Base-by-base conservation (phyloP, 2,113 vertebrate genomes). In the Gobiocypris rarus region DNA sequence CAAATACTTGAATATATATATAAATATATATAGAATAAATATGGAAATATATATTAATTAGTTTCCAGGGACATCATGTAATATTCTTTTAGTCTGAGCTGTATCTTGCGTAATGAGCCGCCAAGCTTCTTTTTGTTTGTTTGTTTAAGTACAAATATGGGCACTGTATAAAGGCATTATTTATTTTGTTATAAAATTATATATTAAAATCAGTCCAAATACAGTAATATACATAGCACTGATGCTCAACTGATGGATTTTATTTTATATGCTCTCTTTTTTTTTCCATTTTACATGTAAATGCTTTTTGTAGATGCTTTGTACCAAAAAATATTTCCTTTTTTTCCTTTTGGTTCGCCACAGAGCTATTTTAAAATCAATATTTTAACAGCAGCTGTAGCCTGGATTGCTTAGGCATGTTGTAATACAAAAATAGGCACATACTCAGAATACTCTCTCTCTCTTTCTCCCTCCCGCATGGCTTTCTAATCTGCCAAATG, bases 91-190 rank as follows among this genome's bases (percentile, higher is more conserved):
- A 95, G 95, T 97, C 94, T 95, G 95, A 96, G 95, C 94, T 95
- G 94, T 96, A 96, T 95, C 95, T 96, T 97, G 96, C 96, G 95
- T 95, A 95, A 97, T 97, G 96, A 97, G 96, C 96, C 96, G 96
- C 93, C 93, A 96, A 96, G 94, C 95, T 95, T 80, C 77, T 80
- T 96, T 95, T 94, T 94, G 94, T 94, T 94, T 93, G 92, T 94
- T 94, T 95, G 92, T 94, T 94, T 94, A 93, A 95, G 92, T 95
- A 94, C 94, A 96, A 96, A 95, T 94, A 94, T 94, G 93, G 93
- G 95, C 95, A 95, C 94, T 95, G 95, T 95, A 95, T 95, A 95
- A 95, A 95, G 94, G 94, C 95, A 96, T 96, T 96, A 97, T 96
- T 96, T 96, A 96, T 97, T 97, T 95, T 95, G 93, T 96, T 96